A percentile compares a stretch with the other conserved stretches of the same genome.
phyloP scores from a whole-genome alignment of 2,888 invertebrate genomes.

The Catocala sponsa region DNA sequence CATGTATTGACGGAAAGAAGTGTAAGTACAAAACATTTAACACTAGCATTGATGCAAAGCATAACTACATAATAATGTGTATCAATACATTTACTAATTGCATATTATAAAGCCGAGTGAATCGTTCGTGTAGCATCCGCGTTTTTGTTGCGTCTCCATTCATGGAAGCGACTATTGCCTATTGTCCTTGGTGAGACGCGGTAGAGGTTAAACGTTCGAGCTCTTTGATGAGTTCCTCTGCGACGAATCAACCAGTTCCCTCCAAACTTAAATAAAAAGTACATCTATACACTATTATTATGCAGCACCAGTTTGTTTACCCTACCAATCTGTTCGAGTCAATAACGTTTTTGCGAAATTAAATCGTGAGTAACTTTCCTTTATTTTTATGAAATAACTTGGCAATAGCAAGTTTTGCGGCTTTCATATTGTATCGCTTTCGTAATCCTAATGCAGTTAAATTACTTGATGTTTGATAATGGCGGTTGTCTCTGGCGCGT shows the following conservation, averaged over 20 bases:
- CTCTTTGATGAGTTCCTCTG: conserved; percentile 49
- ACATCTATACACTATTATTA: conserved; percentile 14
- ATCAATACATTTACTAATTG: conserved; percentile 54
- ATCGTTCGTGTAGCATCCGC: conserved; percentile 66
- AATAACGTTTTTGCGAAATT: conserved; percentile 45
- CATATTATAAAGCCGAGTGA: conserved; percentile 49
- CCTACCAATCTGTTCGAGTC: conserved; percentile 16
- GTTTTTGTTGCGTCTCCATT: conserved; percentile 73
- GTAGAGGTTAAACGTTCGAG: conserved; percentile 44
- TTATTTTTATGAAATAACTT: conserved; percentile 44
- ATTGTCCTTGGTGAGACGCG: conserved; percentile 66
- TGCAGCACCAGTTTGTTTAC: conserved; percentile 22
- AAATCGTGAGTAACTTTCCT: conserved; percentile 18
- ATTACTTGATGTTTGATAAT: too few species aligned
- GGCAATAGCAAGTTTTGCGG: conserved; percentile 21
- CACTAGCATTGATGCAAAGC: neutral
- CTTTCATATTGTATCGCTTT: conserved; percentile 19
- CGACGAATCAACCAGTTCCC: conserved; percentile 32
- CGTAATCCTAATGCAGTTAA: too few species aligned
- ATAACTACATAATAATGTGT: conserved; percentile 22
- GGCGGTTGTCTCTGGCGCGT: neutral
- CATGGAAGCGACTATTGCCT: conserved; percentile 60
- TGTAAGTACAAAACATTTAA: too few species aligned
- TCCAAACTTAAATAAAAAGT: conserved; percentile 28
- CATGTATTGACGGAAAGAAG: too few species aligned